Conservation (phyloP, 1,140 invertebrate genomes). For the Drosophila fuyamai region DNA sequence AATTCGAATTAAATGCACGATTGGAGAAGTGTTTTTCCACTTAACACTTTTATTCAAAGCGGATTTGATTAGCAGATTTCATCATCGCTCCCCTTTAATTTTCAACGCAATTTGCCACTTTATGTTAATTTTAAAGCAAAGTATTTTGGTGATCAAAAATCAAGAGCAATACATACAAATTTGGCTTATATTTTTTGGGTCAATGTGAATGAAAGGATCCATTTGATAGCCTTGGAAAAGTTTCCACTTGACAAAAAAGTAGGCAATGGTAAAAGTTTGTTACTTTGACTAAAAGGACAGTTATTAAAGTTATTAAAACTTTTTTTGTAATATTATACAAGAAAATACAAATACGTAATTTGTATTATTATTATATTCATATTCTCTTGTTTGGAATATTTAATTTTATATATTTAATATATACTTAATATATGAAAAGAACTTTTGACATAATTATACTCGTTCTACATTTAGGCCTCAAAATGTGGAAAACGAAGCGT, state of each 20-base stretch:
- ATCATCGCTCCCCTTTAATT: constrained; percentile 10
- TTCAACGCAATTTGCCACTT: constrained; percentile 30
- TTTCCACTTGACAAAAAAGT: constrained; percentile 15
- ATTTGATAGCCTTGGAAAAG: constrained; percentile 14
- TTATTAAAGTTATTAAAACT: too few relatives aligned
- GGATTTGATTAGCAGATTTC: constrained; percentile 31
- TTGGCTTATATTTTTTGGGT: constrained; percentile 8
- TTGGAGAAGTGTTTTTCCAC: constrained; percentile 33
- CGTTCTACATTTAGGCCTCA: neutral
- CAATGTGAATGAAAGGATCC: constrained; percentile 10
- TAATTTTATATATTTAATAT: too few relatives aligned
- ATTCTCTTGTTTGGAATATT: neutral
- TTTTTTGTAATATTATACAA: too few relatives aligned
- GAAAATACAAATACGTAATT: too few relatives aligned
- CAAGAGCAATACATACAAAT: constrained; percentile 12
- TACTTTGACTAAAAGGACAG: neutral
- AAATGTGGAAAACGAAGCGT: neutral
- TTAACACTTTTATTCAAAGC: constrained; percentile 25
- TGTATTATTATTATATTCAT: too few relatives aligned
- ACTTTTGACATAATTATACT: neutral
- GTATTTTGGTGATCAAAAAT: constrained; percentile 19
- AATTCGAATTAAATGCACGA: neutral
- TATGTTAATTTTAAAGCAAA: constrained; percentile 39
- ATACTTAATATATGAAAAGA: too few relatives aligned
- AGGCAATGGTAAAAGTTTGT: constrained; percentile 22